Base-by-base conservation (phyloP, 37 sponge, comb jelly and placozoan genomes). In the Spongilla lacustris region DNA sequence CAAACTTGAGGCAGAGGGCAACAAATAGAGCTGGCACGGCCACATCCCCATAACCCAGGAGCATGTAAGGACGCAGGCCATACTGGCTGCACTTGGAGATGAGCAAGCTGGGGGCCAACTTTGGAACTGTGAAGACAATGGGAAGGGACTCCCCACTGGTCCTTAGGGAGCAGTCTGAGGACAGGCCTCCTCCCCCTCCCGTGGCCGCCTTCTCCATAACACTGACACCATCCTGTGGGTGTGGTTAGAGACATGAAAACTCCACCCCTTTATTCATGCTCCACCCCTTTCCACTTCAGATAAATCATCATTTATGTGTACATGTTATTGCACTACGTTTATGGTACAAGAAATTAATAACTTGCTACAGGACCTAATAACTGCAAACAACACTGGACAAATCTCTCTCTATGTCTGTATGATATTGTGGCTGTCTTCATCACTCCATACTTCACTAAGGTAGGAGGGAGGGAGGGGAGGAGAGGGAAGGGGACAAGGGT, bases 391-490 rank as follows among this genome's bases (percentile, higher is more conserved):
- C 46, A 46, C 46, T 46, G 46, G 46, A 46, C 46, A 46, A 46
- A 46, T 46, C 46, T 46, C 46, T 46, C 46, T 46, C n/a, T 97
- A 69, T 93, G 94, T 37, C 50, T 97, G 72, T 97, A 97, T 41
- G 98, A 97, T 69, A 91, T 97, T 68, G 93, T 97, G 79, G 88
- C 93, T 72, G 98, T 97, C 33, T 97, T 92, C 80, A 91, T 97
- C 68, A 97, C 98, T 46, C 95, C 95, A 0, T 86, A 85, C 48
- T 84, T 95, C 83, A 97, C 92, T 3, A 31, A 26, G 49, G n/a
- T n/a, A n/a, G n/a, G n/a, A n/a, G n/a, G n/a, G n/a, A n/a, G n/a
- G n/a, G n/a, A n/a, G n/a, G n/a, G n/a, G n/a, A n/a, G n/a, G n/a
- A n/a, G n/a, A n/a, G n/a, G n/a, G n/a, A n/a, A n/a, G n/a, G 69